phyloP scores from a whole-genome alignment of 1,140 invertebrate genomes.

The Tenebrio molitor region DNA sequence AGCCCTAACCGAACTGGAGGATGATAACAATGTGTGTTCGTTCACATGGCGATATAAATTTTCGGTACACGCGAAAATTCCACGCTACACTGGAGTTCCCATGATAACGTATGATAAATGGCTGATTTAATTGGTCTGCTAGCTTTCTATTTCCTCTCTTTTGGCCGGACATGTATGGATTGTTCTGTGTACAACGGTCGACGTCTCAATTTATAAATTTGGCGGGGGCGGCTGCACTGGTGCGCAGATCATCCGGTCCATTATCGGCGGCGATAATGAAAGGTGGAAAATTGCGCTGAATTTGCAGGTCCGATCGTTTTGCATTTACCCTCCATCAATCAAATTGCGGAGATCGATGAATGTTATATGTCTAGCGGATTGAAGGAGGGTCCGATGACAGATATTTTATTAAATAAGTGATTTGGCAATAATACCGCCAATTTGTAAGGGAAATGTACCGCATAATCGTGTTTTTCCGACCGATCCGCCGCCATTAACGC shows the following conservation, averaged over 20 bases:
- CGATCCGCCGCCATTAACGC: not conserved
- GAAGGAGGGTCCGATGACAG: constrained; percentile 23
- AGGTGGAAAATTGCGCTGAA: constrained; percentile 20
- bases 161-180: not conserved
- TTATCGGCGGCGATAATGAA: not conserved
- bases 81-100: constrained; percentile 42
- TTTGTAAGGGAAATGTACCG: constrained; percentile 13
- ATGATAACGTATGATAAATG: constrained; percentile 46
- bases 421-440: constrained; percentile 21
- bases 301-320: constrained; percentile 9
- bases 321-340: constrained; percentile 18
- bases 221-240: not conserved
- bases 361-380: constrained; percentile 16
- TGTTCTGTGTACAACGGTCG: constrained; percentile 13
- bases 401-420: constrained; percentile 33
- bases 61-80: constrained; percentile 46
- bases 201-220: constrained; percentile 24
- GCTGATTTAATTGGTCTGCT: constrained; percentile 44
- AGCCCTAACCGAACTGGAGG: not conserved
- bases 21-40: constrained; percentile 46
- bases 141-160: constrained; percentile 42
- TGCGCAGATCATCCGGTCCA: no score
- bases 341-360: constrained; percentile 33
- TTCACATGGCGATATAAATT: constrained; percentile 45
- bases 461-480: not conserved